These are phyloP conservation scores for Nibea coibor DNA, from an alignment of 2,113 vertebrate genomes.

Conservation along the genomic window DNA sequence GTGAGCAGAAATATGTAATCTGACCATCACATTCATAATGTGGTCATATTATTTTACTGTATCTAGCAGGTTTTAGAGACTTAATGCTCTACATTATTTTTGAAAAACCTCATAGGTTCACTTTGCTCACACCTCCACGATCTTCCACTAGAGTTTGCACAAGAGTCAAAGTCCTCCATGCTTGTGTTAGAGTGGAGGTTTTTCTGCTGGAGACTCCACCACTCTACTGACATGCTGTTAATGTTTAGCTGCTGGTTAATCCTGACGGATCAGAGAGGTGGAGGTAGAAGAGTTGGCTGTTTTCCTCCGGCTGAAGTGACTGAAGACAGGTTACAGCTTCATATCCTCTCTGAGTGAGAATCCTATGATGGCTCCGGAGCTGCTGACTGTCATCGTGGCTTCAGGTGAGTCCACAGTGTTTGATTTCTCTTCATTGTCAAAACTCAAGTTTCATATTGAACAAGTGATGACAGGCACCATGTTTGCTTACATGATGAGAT, in stretches of 20 bases:
- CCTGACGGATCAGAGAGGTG: background rate
- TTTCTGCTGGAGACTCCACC: background rate
- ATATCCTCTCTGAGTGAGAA: background rate
- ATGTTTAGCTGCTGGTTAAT: constrained; percentile 40
- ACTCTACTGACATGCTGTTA: constrained; percentile 29
- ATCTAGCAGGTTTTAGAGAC: background rate
- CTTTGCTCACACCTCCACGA: background rate
- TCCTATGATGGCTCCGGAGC: constrained; percentile 21
- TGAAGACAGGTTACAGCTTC: background rate
- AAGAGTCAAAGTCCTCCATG: background rate
- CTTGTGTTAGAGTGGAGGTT: background rate
- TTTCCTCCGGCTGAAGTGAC: background rate
- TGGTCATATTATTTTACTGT: background rate
- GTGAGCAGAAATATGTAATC: too few relatives aligned
- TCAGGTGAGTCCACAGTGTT: constrained; percentile 34
- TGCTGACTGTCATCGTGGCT: constrained; percentile 44
- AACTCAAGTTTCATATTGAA: background rate
- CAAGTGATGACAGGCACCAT: background rate
- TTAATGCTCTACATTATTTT: background rate
- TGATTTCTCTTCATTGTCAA: background rate
- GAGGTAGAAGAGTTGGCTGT: background rate
- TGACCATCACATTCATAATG: background rate
- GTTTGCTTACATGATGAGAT: background rate
- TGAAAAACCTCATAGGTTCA: background rate
- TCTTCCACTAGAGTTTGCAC: constrained; percentile 51